A percentile compares a stretch with the other conserved stretches of the same genome.
Evolutionary conservation across 2,888 invertebrate genomes (phyloP).

Genomic region (Drosophila falleni): DNA sequence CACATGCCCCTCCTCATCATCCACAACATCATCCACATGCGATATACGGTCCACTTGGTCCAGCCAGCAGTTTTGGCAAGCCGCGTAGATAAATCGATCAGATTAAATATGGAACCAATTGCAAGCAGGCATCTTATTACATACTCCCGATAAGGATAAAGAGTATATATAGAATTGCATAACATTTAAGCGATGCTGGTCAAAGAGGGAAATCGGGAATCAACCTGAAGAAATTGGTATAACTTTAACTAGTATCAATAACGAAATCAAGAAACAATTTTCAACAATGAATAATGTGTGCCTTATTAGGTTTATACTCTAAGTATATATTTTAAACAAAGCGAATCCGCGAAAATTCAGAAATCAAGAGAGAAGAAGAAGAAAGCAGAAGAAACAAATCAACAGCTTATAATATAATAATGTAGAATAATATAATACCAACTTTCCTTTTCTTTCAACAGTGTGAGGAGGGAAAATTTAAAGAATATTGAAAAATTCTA

Average conservation of each 20-base stretch:
- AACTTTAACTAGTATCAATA: constrained; percentile 23
- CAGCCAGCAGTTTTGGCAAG: constrained; percentile 84
- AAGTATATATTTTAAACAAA: constrained; percentile 63
- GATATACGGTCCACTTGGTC: constrained; percentile 78
- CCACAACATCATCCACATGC: constrained; percentile 72
- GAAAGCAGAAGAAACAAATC: constrained; percentile 9
- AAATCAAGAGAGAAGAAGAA: background rate
- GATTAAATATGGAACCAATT: background rate
- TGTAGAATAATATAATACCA: constrained; percentile 65
- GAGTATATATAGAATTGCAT: constrained; percentile 34
- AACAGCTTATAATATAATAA: constrained; percentile 53
- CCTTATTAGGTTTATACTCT: constrained; percentile 85
- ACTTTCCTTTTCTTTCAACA: background rate
- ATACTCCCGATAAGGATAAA: background rate
- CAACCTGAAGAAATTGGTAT: constrained; percentile 12
- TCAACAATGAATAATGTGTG: constrained; percentile 82
- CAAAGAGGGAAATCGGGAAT: constrained; percentile 45
- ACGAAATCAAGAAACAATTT: constrained; percentile 38
- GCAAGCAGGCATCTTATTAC: background rate
- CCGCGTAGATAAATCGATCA: constrained; percentile 83
- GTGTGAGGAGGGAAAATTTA: background rate
- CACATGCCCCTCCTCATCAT: constrained; percentile 27
- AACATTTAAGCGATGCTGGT: constrained; percentile 77
- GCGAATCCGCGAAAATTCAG: constrained; percentile 4
- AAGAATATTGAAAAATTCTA: constrained; percentile 10